phyloP scores from a whole-genome alignment of 2,113 vertebrate species.

The crab-eating macaque (Macaca fascicularis) region DNA sequence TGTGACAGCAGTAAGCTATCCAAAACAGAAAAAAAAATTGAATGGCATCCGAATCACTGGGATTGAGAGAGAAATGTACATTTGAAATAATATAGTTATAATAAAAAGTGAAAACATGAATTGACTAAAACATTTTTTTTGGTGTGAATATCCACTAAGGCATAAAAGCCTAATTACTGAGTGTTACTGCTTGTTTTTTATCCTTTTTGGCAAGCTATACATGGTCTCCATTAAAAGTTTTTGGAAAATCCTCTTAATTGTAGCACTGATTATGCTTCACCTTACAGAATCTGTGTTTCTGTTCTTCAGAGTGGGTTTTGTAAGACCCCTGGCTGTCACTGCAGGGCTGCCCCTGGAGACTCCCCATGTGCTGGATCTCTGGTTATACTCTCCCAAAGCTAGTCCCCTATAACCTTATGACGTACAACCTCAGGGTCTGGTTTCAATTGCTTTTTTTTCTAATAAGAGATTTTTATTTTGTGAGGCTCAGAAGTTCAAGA shows the following conservation, averaged over 20 bases:
- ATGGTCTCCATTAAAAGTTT: neutral
- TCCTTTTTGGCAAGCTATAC: neutral
- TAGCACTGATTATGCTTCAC: neutral
- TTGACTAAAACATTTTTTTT: neutral
- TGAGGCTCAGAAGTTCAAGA: constrained; percentile 35
- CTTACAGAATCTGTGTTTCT: neutral
- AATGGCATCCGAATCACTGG: neutral
- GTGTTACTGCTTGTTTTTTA: neutral
- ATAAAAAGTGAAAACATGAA: neutral
- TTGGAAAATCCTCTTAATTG: neutral
- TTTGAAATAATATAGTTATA: neutral
- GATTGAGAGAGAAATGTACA: neutral
- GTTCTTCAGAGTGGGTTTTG: neutral
- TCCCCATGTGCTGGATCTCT: neutral
- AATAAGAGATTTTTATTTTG: constrained; percentile 37
- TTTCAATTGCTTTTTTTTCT: constrained; percentile 2
- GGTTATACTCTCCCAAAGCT: neutral
- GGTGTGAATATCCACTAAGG: neutral
- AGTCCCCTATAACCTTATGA: neutral
- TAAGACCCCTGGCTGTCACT: neutral
- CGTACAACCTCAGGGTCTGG: neutral
- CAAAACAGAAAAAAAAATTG: neutral
- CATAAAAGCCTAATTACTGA: neutral
- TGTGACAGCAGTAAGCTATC: neutral
- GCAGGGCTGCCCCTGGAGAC: fast-evolving